Base-by-base conservation (phyloP, 2,888 invertebrate species). In the Rhodophaea formosa region DNA sequence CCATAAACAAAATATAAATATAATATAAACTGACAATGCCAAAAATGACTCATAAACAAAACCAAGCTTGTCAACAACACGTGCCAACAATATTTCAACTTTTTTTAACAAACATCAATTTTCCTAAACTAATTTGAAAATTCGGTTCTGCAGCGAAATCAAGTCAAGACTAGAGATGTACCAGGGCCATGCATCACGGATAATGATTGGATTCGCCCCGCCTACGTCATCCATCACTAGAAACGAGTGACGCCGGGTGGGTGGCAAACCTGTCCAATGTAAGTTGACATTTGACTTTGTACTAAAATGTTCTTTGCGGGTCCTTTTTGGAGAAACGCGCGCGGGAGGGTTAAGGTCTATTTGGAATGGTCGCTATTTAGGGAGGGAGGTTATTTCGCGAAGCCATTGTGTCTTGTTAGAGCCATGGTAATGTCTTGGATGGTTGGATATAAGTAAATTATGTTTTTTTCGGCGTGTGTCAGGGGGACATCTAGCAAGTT, bases 121-220 rank as follows among this genome's bases (percentile, higher is more conserved):
- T 44, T 42, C 49, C 54, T 51, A 68, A 79, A 71, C 75, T 71
- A 77, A 79, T 75, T 79, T 73, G 67, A 61, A 80, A 80, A 71
- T 80, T 80, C 71, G 74, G 81, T 78, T 68, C 68, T 70, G 65
- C 66, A 65, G 61, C 59, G 68, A 67, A 77, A 79, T 78, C 78
- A 74, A 67, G 77, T 78, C 78, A 74, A 67, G 77, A 74, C 66
- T 84, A 84, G 85, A 87, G 88, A 86, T 84, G 88, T 88, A 82
- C 86, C 80, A 80, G 66, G 79, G 84, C 84, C 82, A 89, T 90
- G 88, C 89, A 88, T 90, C 90, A 90, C 77, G 84, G 86, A 86
- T 90, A 91, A 90, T 88, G 91, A 90, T 90, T 88, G 88, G 88
- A 88, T 87, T 83, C 79, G 88, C 91, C 88, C 88, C 89, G 89